Percentiles rank a stretch among this genome's conserved stretches.
Conservation (phyloP, 2,888 invertebrate species). For the Ophioninae sp. region DNA sequence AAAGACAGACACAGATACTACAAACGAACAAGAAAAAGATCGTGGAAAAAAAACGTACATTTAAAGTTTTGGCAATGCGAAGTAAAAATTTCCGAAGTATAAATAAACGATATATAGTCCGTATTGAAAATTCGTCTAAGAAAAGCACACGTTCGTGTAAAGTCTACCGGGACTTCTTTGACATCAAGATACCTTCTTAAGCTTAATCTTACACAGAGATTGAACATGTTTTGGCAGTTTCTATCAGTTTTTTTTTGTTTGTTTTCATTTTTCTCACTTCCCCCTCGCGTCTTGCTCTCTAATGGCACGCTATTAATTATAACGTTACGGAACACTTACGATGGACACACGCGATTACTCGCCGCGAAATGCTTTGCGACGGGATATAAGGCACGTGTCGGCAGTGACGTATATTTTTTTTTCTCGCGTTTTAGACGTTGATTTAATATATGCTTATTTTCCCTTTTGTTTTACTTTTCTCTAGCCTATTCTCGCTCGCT, state of each 20-base stretch:
- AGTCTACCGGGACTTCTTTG: constrained; percentile 41
- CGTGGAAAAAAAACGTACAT: constrained; percentile 45
- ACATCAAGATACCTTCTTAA: constrained; percentile 44
- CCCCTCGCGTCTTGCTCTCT: background rate
- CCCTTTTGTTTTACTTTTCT: constrained; percentile 7
- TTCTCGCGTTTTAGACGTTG: constrained; percentile 5
- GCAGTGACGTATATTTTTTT: constrained; percentile 47
- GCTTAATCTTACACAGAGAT: constrained; percentile 41
- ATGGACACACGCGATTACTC: constrained; percentile 46
- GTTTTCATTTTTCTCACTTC: constrained; percentile 19
- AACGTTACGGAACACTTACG: constrained; percentile 41
- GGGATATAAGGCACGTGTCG: constrained; percentile 54
- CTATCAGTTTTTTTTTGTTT: constrained; percentile 11
- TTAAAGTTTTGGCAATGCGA: constrained; percentile 55
- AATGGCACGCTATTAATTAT: constrained; percentile 42
- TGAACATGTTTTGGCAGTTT: constrained; percentile 64
- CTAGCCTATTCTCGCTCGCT: constrained; percentile 11
- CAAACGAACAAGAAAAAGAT: constrained; percentile 49
- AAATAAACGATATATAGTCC: constrained; percentile 60
- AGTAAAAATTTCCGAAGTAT: constrained; percentile 57
- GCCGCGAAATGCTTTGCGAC: constrained; percentile 50
- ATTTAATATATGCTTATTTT: constrained; percentile 11
- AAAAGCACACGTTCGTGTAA: constrained; percentile 31
- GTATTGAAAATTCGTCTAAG: constrained; percentile 60
- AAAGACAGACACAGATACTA: constrained; percentile 34